These are phyloP conservation scores for Elegia similella DNA, from an alignment of 2,888 invertebrate genomes.

Conservation along the genomic window DNA sequence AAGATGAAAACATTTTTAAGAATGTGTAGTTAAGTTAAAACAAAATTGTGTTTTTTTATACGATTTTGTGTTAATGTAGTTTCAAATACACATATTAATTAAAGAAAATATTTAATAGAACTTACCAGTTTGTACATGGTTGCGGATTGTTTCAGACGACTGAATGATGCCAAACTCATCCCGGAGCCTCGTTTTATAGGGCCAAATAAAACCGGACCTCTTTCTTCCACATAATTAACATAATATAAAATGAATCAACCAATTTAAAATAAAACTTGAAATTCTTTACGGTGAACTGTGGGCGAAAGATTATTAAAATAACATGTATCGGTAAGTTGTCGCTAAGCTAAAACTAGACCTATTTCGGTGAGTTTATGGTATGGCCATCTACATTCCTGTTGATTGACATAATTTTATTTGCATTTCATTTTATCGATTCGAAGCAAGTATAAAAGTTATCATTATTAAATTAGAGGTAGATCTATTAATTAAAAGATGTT, in stretches of 20 bases:
- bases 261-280: not conserved
- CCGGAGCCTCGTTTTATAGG: constrained; percentile 1
- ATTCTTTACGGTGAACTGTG: constrained; percentile 1
- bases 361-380: not conserved
- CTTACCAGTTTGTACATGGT: constrained; percentile 12
- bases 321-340: not conserved
- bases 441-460: no score
- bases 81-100: no score
- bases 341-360: constrained; percentile 1
- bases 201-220: constrained; percentile 10
- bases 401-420: not conserved
- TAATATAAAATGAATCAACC: not conserved
- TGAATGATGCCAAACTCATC: constrained; percentile 9
- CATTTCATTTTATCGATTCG: not conserved
- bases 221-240: constrained; percentile 2
- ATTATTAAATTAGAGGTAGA: no score
- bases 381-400: not conserved
- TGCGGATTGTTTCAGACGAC: not conserved
- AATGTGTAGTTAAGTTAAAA: no score
- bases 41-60: no score
- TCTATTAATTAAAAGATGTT: no score
- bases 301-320: constrained; percentile 1
- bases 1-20: no score
- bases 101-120: no score
- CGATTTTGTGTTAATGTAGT: no score